phyloP scores from a whole-genome alignment of 2,888 invertebrate species.

The Eremobia ochroleuca region DNA sequence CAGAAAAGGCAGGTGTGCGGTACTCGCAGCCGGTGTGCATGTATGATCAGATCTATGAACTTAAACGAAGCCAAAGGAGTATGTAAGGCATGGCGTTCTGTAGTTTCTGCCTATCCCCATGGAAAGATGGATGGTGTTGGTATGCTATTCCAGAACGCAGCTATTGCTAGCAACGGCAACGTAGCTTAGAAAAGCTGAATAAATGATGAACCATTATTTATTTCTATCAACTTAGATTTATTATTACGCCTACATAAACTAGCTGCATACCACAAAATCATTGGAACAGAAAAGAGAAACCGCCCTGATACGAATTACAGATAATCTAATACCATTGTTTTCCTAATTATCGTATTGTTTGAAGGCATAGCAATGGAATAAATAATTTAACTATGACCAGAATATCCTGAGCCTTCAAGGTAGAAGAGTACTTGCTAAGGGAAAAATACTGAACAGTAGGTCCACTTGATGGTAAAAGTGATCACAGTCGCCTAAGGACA shows the following conservation, averaged over 20 bases:
- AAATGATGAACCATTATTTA: neutral
- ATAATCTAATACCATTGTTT: constrained; percentile 58
- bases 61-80: too few relatives aligned
- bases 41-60: too few relatives aligned
- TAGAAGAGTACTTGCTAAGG: neutral
- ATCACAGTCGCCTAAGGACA: neutral
- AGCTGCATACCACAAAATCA: constrained; percentile 46
- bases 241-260: constrained; percentile 13
- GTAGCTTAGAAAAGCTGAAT: too few relatives aligned
- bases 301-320: constrained; percentile 54
- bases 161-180: neutral
- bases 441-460: neutral
- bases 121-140: too few relatives aligned
- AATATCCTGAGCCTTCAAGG: constrained; percentile 19
- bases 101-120: too few relatives aligned
- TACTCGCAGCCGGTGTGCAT: too few relatives aligned
- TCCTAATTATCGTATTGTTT: constrained; percentile 66
- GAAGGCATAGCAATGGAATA: constrained; percentile 43
- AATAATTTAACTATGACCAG: constrained; percentile 15
- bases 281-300: constrained; percentile 55
- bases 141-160: neutral
- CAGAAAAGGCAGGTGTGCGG: too few relatives aligned
- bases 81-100: too few relatives aligned
- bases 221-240: constrained; percentile 20
- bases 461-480: neutral